Percentiles rank a stretch among this genome's conserved stretches.
These are phyloP conservation scores for Hippocampus barbouri DNA, from an alignment of 2,113 vertebrate genomes.

Conservation along the genomic window DNA sequence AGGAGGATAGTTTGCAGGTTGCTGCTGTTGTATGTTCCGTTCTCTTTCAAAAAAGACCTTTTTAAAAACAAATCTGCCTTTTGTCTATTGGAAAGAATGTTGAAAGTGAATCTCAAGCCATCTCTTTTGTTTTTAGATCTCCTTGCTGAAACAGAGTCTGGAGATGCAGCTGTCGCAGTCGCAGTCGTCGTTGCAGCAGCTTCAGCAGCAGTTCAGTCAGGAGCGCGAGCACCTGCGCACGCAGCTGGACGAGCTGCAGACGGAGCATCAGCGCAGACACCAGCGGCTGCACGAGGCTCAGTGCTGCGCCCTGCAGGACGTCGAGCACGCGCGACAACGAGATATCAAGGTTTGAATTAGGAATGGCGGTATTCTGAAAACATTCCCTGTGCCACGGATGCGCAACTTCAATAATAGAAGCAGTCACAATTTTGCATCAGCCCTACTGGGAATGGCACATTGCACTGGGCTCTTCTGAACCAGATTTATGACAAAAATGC, in stretches of 20 bases:
- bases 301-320: conserved; percentile 83
- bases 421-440: too few species aligned
- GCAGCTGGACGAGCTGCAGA: conserved; percentile 91
- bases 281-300: conserved; percentile 90
- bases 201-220: conserved; percentile 93
- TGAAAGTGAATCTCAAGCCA: too few species aligned
- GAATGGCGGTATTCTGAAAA: conserved; percentile 17
- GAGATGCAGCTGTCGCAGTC: conserved; percentile 98
- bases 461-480: too few species aligned
- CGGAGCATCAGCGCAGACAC: conserved; percentile 88
- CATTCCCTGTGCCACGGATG: too few species aligned
- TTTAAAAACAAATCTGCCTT: too few species aligned
- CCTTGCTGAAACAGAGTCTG: conserved; percentile 93
- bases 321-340: conserved; percentile 87
- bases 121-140: conserved; percentile 75
- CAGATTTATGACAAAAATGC: too few species aligned
- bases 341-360: conserved; percentile 79
- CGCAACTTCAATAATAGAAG: too few species aligned
- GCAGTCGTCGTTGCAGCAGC: conserved; percentile 92
- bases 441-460: too few species aligned
- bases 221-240: conserved; percentile 90
- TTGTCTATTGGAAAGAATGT: too few species aligned
- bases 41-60: too few species aligned
- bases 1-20: too few species aligned
- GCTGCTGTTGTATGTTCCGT: too few species aligned